These are phyloP conservation scores for Crotophaga sulcirostris DNA, from an alignment of 2,113 vertebrate species.

Conservation along the genomic window DNA sequence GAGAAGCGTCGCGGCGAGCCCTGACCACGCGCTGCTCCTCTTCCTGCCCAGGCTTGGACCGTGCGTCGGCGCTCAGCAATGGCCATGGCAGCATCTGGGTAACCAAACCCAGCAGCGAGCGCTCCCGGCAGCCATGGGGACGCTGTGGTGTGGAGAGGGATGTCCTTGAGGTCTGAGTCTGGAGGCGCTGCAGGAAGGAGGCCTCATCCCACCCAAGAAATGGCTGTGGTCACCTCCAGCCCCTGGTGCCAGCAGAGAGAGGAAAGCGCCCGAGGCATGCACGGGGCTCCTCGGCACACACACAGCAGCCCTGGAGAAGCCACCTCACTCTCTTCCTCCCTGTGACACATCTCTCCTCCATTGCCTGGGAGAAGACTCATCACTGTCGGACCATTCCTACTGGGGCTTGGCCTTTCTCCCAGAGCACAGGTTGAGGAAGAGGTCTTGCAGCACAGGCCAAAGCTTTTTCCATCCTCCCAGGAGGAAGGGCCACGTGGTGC, in stretches of 20 bases:
- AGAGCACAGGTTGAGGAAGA: background rate
- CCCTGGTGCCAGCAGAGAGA: background rate
- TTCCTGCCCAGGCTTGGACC: background rate
- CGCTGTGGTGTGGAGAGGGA: background rate
- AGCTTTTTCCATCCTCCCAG: background rate
- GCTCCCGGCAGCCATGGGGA: background rate
- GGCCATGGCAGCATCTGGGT: background rate
- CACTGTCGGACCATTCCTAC: background rate
- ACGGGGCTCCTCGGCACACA: accelerated
- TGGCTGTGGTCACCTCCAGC: background rate
- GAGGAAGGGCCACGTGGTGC: background rate
- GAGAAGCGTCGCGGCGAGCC: background rate
- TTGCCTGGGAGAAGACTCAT: background rate
- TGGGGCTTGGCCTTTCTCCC: background rate
- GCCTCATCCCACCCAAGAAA: background rate
- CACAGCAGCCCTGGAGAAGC: background rate
- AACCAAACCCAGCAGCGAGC: background rate
- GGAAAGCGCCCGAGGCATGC: accelerated
- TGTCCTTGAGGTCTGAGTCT: accelerated
- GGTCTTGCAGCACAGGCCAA: background rate
- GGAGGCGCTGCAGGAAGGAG: background rate
- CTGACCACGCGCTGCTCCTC: background rate
- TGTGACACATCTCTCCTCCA: accelerated
- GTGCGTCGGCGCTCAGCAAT: background rate
- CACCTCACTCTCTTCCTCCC: background rate